These are phyloP conservation scores for Balanococcus diminutus DNA, from an alignment of 2,888 invertebrate species.

Conservation along the genomic window DNA sequence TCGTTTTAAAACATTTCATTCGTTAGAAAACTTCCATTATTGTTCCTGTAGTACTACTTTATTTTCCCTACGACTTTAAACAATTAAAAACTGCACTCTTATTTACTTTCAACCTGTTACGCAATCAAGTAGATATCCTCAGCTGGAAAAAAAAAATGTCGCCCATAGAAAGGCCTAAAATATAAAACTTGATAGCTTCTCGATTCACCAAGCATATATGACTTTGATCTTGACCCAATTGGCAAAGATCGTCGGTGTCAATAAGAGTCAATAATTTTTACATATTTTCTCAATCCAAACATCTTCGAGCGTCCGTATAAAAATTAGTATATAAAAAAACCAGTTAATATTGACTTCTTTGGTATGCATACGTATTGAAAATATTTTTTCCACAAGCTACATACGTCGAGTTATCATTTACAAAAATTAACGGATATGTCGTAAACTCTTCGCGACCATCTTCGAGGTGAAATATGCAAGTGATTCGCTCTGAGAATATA, in stretches of 20 bases:
- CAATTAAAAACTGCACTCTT: neutral
- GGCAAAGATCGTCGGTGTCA: slow-evolving; percentile 42
- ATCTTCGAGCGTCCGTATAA: neutral
- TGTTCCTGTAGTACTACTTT: too few relatives aligned
- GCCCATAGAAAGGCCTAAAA: slow-evolving; percentile 7
- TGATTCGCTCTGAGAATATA: neutral
- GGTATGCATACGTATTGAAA: neutral
- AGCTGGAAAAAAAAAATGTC: neutral
- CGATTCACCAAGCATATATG: slow-evolving; percentile 2
- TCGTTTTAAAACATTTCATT: too few relatives aligned
- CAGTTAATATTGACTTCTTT: slow-evolving; percentile 27
- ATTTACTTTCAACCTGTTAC: neutral
- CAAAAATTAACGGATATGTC: neutral
- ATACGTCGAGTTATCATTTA: neutral
- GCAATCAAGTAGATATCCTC: neutral
- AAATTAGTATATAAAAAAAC: slow-evolving; percentile 29
- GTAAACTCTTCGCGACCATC: neutral
- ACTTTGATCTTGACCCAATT: slow-evolving; percentile 49
- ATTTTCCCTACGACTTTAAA: neutral
- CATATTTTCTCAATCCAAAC: slow-evolving; percentile 29
- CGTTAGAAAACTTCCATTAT: too few relatives aligned
- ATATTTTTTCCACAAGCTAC: neutral
- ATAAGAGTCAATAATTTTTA: slow-evolving; percentile 35
- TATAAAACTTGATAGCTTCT: neutral
- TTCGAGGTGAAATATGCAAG: slow-evolving; percentile 9